Evolutionary conservation across 2,113 vertebrate genomes (phyloP), one percentile per base, ranked within the genome.

Genomic region (Nanorana parkeri): DNA sequence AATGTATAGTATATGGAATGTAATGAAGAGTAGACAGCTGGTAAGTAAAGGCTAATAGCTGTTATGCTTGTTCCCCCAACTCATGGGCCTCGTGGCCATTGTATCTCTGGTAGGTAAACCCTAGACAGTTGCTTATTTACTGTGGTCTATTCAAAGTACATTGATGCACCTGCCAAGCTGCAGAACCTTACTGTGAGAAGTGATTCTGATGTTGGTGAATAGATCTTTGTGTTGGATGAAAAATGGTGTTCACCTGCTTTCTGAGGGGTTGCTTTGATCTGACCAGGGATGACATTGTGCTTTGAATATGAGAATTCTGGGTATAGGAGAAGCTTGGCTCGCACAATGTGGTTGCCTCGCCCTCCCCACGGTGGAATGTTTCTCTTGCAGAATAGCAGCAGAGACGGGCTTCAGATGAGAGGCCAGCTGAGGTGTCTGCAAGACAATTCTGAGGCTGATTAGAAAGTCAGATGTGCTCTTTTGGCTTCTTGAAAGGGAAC

Each of bases 361-460:
- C 41, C 79, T 81, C 79, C 79, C 79, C 61, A 54, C 60, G 21
- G 41, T 74, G 79, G 79, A 81, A 81, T 81, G 41, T 29, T 65
- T 81, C 79, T 81, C 79, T 81, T 52, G 79, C 56, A 63, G 80
- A 82, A 75, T 71, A 82, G 80, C 80, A 75, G 69, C 73, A 54
- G 67, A 72, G 77, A 17, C 47, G n/a, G 71, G 51, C 80, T 82
- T 75, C 36, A 75, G 80, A 82, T 74, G 69, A 74, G 69, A 67
- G 71, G 80, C 80, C 80, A 67, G 80, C 80, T 75, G 71, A 75
- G 71, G 80, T 82, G 79, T 82, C 80, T 82, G 79, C 29, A 58
- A 82, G 80, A 75, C 80, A 73, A 73, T 81, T 81, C 79, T 82
- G 80, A 24, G 52, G 63, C 80, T 82, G 80, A 82, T 82, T 82